Percentiles rank a stretch among this genome's conserved stretches.
Evolutionary conservation across 2,113 vertebrate species (phyloP).

Genomic region (Xerus inauris): DNA sequence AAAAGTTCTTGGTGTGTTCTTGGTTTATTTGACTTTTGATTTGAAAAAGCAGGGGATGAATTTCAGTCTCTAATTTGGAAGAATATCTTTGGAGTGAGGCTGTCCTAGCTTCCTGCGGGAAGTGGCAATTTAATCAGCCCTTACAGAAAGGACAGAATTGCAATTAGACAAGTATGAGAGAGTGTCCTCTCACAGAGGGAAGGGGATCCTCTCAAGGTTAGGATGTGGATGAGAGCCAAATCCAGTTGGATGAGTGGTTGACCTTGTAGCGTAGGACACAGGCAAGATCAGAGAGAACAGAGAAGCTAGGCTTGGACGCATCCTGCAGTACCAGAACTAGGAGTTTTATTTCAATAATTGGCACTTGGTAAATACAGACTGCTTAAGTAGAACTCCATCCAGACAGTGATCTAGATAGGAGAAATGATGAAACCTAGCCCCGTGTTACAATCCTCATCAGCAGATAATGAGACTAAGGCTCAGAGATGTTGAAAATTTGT

Average conservation of each 20-base stretch:
- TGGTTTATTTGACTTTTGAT: slow-evolving; percentile 61
- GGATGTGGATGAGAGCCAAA: background rate
- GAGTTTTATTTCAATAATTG: background rate
- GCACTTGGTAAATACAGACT: background rate
- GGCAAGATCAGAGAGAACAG: background rate
- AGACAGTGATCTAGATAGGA: background rate
- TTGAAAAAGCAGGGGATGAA: slow-evolving; percentile 23
- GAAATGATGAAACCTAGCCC: background rate
- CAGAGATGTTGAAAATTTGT: background rate
- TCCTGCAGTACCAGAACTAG: background rate
- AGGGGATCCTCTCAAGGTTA: background rate
- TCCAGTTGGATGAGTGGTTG: background rate
- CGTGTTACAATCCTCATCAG: background rate
- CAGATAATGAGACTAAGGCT: background rate
- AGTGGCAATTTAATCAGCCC: background rate
- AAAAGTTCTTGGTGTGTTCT: slow-evolving; percentile 20
- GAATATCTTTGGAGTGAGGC: background rate
- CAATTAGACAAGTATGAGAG: background rate
- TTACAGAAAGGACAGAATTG: background rate
- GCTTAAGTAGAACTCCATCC: background rate
- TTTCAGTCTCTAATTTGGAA: slow-evolving; percentile 48
- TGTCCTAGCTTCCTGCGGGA: background rate
- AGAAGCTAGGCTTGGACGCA: background rate
- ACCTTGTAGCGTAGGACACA: background rate
- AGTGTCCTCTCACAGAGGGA: background rate